Evolutionary conservation across 2,888 invertebrate species (phyloP), one percentile per base, ranked within the genome.

Genomic region (Liodrosophila aerea): DNA sequence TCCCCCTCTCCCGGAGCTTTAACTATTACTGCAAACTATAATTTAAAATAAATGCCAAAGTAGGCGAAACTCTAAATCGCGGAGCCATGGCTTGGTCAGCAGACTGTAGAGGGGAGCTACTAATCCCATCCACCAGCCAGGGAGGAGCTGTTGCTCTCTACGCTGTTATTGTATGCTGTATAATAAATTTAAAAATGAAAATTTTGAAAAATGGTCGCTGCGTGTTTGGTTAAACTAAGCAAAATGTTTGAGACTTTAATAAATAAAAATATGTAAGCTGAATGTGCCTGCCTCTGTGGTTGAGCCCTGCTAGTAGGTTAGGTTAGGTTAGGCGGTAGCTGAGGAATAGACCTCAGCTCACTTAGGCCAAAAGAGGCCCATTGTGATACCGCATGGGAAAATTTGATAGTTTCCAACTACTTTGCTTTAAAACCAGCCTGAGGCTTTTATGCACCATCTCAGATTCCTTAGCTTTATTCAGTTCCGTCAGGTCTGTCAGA

Each of bases 151-250:
- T 45, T 56, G 45, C 58, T 46, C 47, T 49, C 49, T 29, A 36
- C n/a, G 34, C 33, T 59, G 51, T 53, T 71, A 63, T 64, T 62
- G 54, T 59, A 83, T 64, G 74, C 65, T 84, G 77, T 73, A 84
- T 85, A 85, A 85, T 85, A 87, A 85, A 85, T 87, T 85, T 84
- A 85, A 84, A 84, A 84, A 86, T 84, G 77, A 86, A 80, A 77
- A 80, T 85, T n/a, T 82, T 80, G 78, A 80, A 87, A 85, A 85
- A 85, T 85, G 84, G 78, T 73, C 70, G 71, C 84, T 83, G 86
- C 77, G 85, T 80, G 84, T 85, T 85, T 73, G 68, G 76, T 83
- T 71, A 83, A 76, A 81, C 85, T 84, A 77, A 68, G 81, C 80
- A 76, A 76, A 62, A 80, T 57, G 58, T 50, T 41, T 5, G 49